A percentile compares a stretch with the other conserved stretches of the same genome.
phyloP scores from a whole-genome alignment of 2,113 vertebrate species.

The Toxotes jaculatrix region DNA sequence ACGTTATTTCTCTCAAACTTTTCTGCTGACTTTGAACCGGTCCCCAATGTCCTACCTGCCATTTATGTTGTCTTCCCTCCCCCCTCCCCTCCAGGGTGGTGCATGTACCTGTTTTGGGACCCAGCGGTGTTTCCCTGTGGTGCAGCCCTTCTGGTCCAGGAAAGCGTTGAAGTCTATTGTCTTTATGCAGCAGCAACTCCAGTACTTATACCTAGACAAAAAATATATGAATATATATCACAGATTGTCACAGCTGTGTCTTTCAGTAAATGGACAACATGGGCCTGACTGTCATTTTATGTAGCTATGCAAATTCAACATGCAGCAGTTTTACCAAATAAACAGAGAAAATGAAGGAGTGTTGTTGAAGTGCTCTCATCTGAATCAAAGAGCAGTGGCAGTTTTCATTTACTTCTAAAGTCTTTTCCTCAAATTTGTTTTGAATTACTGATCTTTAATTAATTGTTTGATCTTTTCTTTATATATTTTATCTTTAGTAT shows the following conservation, averaged over 20 bases:
- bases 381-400: no score
- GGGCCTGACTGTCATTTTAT: no score
- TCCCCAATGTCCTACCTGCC: no score
- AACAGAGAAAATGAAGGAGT: no score
- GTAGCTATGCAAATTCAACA: no score
- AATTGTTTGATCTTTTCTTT: neutral
- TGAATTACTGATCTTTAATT: slow-evolving; percentile 7
- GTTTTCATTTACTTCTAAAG: neutral
- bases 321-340: no score
- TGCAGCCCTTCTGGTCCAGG: slow-evolving; percentile 95
- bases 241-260: neutral
- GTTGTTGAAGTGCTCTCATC: no score
- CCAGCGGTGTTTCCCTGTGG: slow-evolving; percentile 90
- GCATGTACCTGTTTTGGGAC: slow-evolving; percentile 82
- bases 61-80: neutral
- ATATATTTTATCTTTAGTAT: neutral
- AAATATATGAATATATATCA: no score
- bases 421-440: slow-evolving; percentile 10
- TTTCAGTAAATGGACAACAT: neutral
- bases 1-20: neutral
- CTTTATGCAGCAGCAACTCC: slow-evolving; percentile 94
- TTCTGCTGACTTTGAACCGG: neutral
- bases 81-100: neutral
- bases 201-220: slow-evolving; percentile 92
- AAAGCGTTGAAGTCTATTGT: slow-evolving; percentile 93